These are phyloP conservation scores for Dynastes grantii DNA, from an alignment of 2,888 invertebrate genomes.

Conservation along the genomic window DNA sequence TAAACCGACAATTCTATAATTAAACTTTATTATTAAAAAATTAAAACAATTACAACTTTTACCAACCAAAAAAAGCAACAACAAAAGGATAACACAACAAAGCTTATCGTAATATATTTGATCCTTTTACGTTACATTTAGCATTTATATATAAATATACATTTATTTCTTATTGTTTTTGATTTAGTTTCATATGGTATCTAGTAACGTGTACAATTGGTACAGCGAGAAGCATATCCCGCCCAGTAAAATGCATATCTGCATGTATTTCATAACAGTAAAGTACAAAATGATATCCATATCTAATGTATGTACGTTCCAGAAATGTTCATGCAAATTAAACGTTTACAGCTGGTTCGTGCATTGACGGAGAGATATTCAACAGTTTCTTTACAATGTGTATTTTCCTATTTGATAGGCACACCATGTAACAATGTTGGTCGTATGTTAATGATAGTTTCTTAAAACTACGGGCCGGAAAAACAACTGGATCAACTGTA, in stretches of 20 bases:
- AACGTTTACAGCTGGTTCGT: conserved; percentile 40
- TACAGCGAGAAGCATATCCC: conserved; percentile 66
- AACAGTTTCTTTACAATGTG: conserved; percentile 81
- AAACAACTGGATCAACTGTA: conserved; percentile 80
- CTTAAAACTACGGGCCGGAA: conserved; percentile 82
- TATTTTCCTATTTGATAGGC: conserved; percentile 90
- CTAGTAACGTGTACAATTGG: conserved; percentile 57
- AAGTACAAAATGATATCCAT: conserved; percentile 68
- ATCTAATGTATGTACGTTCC: conserved; percentile 1
- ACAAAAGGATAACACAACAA: conserved; percentile 21
- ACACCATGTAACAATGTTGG: conserved; percentile 88
- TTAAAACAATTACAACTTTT: neutral
- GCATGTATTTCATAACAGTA: conserved; percentile 67
- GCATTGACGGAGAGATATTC: conserved; percentile 16
- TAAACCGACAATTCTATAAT: neutral
- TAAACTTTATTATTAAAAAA: neutral
- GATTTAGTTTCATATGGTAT: conserved; percentile 17
- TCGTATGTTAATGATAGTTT: conserved; percentile 89
- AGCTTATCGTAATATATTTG: conserved; percentile 33
- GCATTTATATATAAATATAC: conserved; percentile 32
- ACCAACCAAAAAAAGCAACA: neutral
- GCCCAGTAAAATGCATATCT: conserved; percentile 65
- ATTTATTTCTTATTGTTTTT: neutral
- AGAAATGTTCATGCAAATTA: conserved; percentile 13
- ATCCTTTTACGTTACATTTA: conserved; percentile 9